These are phyloP conservation scores for Dolichopus griseipennis DNA, from an alignment of 2,888 invertebrate species.

Conservation along the genomic window DNA sequence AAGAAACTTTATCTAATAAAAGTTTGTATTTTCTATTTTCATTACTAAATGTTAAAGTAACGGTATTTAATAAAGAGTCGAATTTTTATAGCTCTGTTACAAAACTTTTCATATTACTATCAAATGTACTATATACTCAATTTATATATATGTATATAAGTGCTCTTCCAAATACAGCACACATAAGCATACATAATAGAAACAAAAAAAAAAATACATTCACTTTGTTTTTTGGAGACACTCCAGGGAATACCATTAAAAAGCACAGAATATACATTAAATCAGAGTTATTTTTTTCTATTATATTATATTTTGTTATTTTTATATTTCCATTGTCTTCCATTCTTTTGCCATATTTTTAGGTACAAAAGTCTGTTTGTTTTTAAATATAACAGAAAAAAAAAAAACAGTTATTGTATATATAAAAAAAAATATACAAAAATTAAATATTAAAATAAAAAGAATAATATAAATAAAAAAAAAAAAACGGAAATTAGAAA, in stretches of 20 bases:
- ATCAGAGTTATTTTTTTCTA: not conserved
- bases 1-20: too few relatives aligned
- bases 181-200: not conserved
- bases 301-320: not conserved
- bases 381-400: not conserved
- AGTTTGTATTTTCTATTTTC: too few relatives aligned
- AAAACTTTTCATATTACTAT: not conserved
- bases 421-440: not conserved
- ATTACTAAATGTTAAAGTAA: too few relatives aligned
- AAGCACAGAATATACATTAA: constrained; percentile 3
- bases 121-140: not conserved
- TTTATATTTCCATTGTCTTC: not conserved
- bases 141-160: not conserved
- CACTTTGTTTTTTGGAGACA: not conserved
- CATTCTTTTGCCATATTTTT: not conserved
- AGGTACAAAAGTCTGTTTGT: not conserved
- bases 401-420: not conserved
- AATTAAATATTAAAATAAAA: not conserved
- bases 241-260: not conserved
- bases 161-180: too few relatives aligned
- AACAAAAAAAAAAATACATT: not conserved
- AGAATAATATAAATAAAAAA: not conserved
- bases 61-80: too few relatives aligned
- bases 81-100: too few relatives aligned
- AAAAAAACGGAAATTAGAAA: not conserved